A percentile compares a stretch with the other conserved stretches of the same genome.
Conservation (phyloP, 2,113 vertebrate species). For the Poecilia latipinna region DNA sequence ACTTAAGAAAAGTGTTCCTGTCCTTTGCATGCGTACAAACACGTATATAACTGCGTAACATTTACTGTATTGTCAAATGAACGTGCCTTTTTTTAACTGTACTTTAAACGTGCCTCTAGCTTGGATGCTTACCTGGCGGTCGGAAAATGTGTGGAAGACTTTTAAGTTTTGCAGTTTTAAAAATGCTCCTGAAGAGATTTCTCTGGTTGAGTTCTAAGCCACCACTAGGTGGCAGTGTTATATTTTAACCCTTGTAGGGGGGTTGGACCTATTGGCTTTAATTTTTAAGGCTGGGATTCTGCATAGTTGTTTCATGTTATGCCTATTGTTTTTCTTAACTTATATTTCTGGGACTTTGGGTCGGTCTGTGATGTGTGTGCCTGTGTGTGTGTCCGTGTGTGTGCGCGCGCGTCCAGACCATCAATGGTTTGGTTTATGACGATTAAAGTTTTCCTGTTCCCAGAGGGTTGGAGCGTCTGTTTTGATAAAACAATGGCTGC, state of each 20-base stretch:
- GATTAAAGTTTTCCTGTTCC: not conserved
- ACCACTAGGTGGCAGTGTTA: constrained; percentile 52
- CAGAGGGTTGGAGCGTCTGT: constrained; percentile 5
- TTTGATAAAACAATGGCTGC: constrained; percentile 1
- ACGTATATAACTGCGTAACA: not conserved
- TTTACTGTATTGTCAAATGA: not conserved
- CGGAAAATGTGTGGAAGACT: not conserved
- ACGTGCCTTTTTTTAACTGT: constrained; percentile 29
- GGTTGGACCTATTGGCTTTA: constrained; percentile 6
- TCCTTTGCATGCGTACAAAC: not conserved
- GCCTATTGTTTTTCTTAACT: not conserved
- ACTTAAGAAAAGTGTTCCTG: not conserved
- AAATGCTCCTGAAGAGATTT: not conserved
- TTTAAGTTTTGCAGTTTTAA: not conserved
- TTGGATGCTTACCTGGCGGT: not conserved
- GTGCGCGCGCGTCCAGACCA: too few species aligned
- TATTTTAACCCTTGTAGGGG: constrained; percentile 22
- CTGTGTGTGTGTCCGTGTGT: too few species aligned
- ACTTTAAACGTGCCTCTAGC: not conserved
- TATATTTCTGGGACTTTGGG: not conserved
- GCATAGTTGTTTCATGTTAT: not conserved
- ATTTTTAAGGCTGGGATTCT: constrained; percentile 37
- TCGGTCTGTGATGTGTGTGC: not conserved
- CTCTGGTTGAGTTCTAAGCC: constrained; percentile 2
- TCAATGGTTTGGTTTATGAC: not conserved